A percentile compares a stretch with the other conserved stretches of the same genome.
phyloP scores from a whole-genome alignment of 2,113 vertebrate genomes.

The Ageneiosus marmoratus region DNA sequence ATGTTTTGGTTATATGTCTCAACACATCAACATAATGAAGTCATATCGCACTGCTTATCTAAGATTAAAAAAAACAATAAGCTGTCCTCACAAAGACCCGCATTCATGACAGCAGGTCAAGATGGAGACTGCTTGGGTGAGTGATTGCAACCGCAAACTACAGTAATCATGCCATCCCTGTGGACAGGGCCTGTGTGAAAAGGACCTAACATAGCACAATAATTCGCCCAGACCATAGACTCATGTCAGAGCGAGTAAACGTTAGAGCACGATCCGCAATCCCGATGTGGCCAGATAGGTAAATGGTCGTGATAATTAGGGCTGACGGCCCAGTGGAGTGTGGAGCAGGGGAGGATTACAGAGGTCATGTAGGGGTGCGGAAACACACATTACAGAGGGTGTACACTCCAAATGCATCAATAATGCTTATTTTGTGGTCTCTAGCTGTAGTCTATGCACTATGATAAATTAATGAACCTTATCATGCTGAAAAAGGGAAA shows the following conservation, averaged over 20 bases:
- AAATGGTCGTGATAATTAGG: constrained; percentile 46
- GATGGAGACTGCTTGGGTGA: not conserved
- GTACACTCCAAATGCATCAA: constrained; percentile 16
- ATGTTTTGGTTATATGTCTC: constrained; percentile 37
- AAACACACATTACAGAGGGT: constrained; percentile 25
- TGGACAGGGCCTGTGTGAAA: constrained; percentile 4
- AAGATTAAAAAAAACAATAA: constrained; percentile 16
- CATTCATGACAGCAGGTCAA: constrained; percentile 24
- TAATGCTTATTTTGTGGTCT: constrained; percentile 44
- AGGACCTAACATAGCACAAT: constrained; percentile 19
- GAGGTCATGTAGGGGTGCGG: constrained; percentile 43
- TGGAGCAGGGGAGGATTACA: constrained; percentile 28
- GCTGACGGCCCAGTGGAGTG: constrained; percentile 48
- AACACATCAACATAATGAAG: constrained; percentile 34
- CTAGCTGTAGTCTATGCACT: constrained; percentile 21
- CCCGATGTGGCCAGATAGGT: constrained; percentile 33
- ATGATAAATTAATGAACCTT: constrained; percentile 34
- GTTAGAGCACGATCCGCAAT: constrained; percentile 2
- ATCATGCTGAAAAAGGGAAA: constrained; percentile 19
- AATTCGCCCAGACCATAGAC: constrained; percentile 30
- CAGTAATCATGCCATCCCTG: constrained; percentile 20
- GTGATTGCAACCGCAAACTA: constrained; percentile 15
- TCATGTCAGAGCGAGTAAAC: constrained; percentile 50
- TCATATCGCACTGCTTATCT: constrained; percentile 8
- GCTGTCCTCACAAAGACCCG: constrained; percentile 14